Base-by-base conservation (phyloP, 2,888 invertebrate genomes). In the Pachliopta kotzebuea region DNA sequence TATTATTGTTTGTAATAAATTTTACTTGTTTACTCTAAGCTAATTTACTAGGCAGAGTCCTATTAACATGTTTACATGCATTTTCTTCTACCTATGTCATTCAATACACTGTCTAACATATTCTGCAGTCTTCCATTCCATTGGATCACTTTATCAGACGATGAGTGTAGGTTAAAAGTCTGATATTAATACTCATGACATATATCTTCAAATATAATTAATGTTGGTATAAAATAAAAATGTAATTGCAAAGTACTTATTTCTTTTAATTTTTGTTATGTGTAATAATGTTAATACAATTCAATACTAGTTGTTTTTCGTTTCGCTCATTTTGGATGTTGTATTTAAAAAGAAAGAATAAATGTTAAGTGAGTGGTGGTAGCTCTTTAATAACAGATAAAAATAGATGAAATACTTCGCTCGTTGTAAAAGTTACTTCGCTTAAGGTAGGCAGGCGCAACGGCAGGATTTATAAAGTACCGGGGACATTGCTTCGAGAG, bases 391-490 rank as follows among this genome's bases (percentile, higher is more conserved):
- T 49, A 62, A 50, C 31, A 57, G 65, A 64, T 56, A 60, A 62
- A 62, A 67, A 61, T 63, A 63, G 61, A 64, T 55, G 56, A 60
- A 64, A 65, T 65, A 65, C 59, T 67, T 62, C 26, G 63, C 18
- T 24, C 50, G 56, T 49, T 31, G 59, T 49, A 60, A 60, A 62
- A 67, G 62, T 56, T 61, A 58, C 58, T 61, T 58, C 57, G 62
- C 58, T 62, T 49, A 62, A 65, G 65, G 63, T 61, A 58, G 61
- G 63, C 52, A 37, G 37, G 37, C 37, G 37, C 37, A 55, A 60
- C 61, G 61, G 67, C 67, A 60, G 70, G 71, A 75, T 72, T 81
- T 82, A 81, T 82, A 79, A 83, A 82, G 85, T 80, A 80, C 77
- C 81, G 68, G 76, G 73, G 72, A 73, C 61, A 66, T 62, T 64